Base-by-base conservation (phyloP, 2,113 vertebrate genomes). In the Epinephelus moara region DNA sequence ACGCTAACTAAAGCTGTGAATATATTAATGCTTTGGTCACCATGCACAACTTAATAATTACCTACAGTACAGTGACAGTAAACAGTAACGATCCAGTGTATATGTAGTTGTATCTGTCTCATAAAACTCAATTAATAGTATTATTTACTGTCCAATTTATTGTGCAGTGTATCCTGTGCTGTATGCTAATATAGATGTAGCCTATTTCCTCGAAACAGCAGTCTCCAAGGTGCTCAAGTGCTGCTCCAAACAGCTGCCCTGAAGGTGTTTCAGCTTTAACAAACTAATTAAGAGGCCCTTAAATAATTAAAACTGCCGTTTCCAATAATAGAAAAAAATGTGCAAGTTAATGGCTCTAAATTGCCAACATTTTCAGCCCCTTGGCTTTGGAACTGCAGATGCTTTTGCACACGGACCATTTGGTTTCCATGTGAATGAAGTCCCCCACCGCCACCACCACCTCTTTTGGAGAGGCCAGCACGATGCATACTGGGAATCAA, bases 401-500 rank as follows among this genome's bases (percentile, higher is more conserved):
- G 6, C 55, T 64, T 85, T 87, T 61, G 42, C 67, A 62, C 47
- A 88, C 1, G 23, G 76, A 77, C 59, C 86, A 87, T 89, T 91
- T 85, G 69, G 70, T 79, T 84, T 74, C 55, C 72, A 49, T 81
- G 57, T 70, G 72, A 70, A 88, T 63, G 3, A 12, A 40, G 53
- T 67, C 33, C 52, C 74, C 78, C 21, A 8, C 77, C 9, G 18
- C 47, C n/a, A 30, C 15, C 40, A 49, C 45, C 40, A 45, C 40
- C 14, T 49, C 45, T 78, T 83, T 86, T 64, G 17, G 71, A 77
- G 68, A 87, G 78, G 59, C 81, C 77, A 52, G 53, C 45, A 21
- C 10, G 73, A 64, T 74, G 81, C 87, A 85, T 66, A 82, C 67
- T 49, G 79, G 70, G 85, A 91, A 89, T 89, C 50, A 64, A 89